Evolutionary conservation across 2,888 invertebrate genomes (phyloP), one percentile per base, ranked within the genome.

Genomic region (Choristoneura rosaceana): DNA sequence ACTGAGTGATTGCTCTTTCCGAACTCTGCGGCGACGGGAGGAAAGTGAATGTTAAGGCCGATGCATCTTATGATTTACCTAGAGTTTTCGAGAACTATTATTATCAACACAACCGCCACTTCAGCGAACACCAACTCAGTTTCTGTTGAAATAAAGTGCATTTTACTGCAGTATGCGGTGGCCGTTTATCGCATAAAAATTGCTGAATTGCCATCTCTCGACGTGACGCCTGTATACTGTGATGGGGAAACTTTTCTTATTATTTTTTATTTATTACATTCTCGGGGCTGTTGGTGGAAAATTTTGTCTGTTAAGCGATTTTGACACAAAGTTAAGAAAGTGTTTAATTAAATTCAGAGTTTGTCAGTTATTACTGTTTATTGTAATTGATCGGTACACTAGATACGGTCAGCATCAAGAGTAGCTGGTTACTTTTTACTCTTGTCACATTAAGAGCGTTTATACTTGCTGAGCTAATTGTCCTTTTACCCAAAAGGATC

Each of bases 211-310:
- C 85, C 82, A 82, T 86, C 85, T 85, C 86, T 82, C 84, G 82
- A 83, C 84, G 82, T 84, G 86, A 87, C 81, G 82, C 80, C 82
- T 86, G 84, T 84, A 81, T 82, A 84, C 81, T 81, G 77, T 87
- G 90, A 93, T 91, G 91, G 90, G 87, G 84, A 93, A 94, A 94
- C 87, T 94, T 94, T 93, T 90, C 90, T 89, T 92, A 92, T 92
- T 92, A 92, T 91, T 92, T 90, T 90, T 91, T 93, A 90, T 93
- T 92, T 93, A 93, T 92, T 90, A 87, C 84, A 83, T 87, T 84
- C 84, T 88, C 90, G 80, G 88, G 88, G 68, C 88, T 89, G 80
- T 87, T 84, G 73, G 79, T 77, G 83, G 81, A 78, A 77, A 81
- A 77, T 80, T 82, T 78, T 80, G 75, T 78, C 75, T 78, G 77